These are phyloP conservation scores for Tetrapedia diversipes DNA, from an alignment of 2,888 invertebrate species.

Conservation along the genomic window DNA sequence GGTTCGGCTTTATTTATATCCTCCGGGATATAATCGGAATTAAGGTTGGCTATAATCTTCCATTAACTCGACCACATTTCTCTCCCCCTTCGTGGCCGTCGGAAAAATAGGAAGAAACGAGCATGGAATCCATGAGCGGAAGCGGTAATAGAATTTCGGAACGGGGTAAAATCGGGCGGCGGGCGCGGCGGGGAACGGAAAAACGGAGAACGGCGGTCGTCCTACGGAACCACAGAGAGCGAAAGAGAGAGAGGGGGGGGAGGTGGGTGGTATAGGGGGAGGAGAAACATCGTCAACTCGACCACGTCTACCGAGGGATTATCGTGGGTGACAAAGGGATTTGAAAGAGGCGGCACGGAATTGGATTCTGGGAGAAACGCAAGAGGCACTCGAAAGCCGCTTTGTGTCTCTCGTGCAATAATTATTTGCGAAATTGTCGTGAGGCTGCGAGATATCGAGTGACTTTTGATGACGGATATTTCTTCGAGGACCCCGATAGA, in stretches of 20 bases:
- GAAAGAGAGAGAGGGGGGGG: neutral
- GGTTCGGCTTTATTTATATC: slow-evolving; percentile 27
- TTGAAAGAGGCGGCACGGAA: slow-evolving; percentile 65
- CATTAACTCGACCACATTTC: slow-evolving; percentile 41
- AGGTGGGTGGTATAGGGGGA: neutral
- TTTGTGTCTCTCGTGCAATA: slow-evolving; percentile 65
- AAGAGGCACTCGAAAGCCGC: slow-evolving; percentile 58
- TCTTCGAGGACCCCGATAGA: slow-evolving; percentile 32
- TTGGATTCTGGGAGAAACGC: slow-evolving; percentile 60
- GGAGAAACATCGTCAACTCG: slow-evolving; percentile 54
- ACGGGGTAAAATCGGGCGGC: slow-evolving; percentile 32
- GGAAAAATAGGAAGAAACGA: neutral
- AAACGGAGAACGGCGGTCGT: slow-evolving; percentile 22
- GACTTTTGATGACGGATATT: slow-evolving; percentile 43
- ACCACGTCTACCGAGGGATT: slow-evolving; percentile 66
- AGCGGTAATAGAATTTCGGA: slow-evolving; percentile 64
- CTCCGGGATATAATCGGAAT: slow-evolving; percentile 45
- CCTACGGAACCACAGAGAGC: neutral
- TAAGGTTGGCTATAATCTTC: slow-evolving; percentile 51
- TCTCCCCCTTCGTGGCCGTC: neutral
- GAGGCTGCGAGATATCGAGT: slow-evolving; percentile 45
- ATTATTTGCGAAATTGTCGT: slow-evolving; percentile 65
- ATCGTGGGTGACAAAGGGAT: slow-evolving; percentile 68
- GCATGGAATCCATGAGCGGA: slow-evolving; percentile 53
- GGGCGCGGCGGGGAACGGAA: slow-evolving; percentile 30